Evolutionary conservation across 2,888 invertebrate species (phyloP), one percentile per base, ranked within the genome.

Genomic region (Tridacna gigas): DNA sequence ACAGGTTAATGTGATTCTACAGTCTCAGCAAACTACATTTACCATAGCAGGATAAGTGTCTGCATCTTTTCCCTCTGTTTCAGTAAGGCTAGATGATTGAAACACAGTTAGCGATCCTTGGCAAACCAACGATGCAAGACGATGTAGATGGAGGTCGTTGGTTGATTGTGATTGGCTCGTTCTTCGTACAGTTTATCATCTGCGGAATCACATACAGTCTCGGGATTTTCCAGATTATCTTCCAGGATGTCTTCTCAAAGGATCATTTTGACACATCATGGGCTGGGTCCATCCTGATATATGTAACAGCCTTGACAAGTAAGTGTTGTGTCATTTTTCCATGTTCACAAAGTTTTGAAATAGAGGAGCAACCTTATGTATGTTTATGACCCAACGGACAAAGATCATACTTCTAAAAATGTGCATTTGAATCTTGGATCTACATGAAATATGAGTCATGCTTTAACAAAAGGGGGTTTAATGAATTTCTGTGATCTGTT

Each of bases 141-240:
- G 83, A 88, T 66, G 89, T 88, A 22, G 82, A 78, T 48, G 80
- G 75, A 45, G 86, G 91, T 85, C 88, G 90, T 28, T 93, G 93
- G 92, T 77, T 90, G 77, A 90, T 93, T 56, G 93, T 92, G 37
- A 69, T 92, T 13, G 92, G 91, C 18, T 91, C 93, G n/a, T 93
- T 93, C 85, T 91, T 93, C 78, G 91, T 91, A 48, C 93, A 93
- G 90, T 93, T 93, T 79, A 92, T 93, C 66, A 83, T 93, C n/a
- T 93, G 93, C 82, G 93, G 93, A 7, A 92, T 93, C 60, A 92
- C 93, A 11, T 93, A 93, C 89, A 92, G 92, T 80, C 85, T 93
- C 11, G 93, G 93, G 0, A 90, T 93, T n/a, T 91, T 93, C 86
- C 93, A 93, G 60, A 89, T 92, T 22, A 88, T 92, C 51, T 92